Base-by-base conservation (phyloP, 1,140 invertebrate species). In the Drosophila funebris region DNA sequence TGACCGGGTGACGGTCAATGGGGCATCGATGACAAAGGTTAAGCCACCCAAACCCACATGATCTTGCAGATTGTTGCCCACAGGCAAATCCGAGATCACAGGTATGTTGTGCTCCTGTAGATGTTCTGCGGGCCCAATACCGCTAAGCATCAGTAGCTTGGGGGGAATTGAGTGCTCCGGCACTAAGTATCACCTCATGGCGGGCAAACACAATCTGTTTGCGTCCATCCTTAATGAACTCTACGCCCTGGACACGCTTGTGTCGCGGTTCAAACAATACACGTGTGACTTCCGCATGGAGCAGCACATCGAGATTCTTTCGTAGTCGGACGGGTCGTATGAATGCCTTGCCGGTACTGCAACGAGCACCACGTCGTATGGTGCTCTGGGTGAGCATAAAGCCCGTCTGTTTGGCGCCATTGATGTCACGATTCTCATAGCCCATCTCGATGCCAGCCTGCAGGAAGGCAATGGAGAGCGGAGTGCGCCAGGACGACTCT, bases 321-420 rank as follows among this genome's bases (percentile, higher is more conserved):
- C 97, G 93, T 31, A 95, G 93, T 9, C 96, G 93, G 0, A 97
- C 94, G 0, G 97, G 97, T 53, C 96, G 92, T 0, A 98, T 92
- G 85, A 98, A 98, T 0, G 96, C 97, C 90, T 97, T 97, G 0
- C 97, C 95, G 0, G 97, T 97, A 48, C 96, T 97, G 92, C 97
- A 98, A 33, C 98, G 93, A 7, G 95, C 95, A 0, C 97, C 97
- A 53, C 97, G 94, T 31, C 97, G 92, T 13, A 98, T 96, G 0
- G 97, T 98, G 31, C 94, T 96, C 93, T 97, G 97, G 0, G 96
- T 94, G 39, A 97, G 80, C 96, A 97, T 97, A 79, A 96, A 97
- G 29, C 96, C 96, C 1, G 96, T 96, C 92, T 97, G 96, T 78
- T 95, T 94, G 46, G 93, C 95, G 0, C 96, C 97, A 85, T 97